phyloP scores from a whole-genome alignment of 2,888 invertebrate species.

The Chrysolina americana region DNA sequence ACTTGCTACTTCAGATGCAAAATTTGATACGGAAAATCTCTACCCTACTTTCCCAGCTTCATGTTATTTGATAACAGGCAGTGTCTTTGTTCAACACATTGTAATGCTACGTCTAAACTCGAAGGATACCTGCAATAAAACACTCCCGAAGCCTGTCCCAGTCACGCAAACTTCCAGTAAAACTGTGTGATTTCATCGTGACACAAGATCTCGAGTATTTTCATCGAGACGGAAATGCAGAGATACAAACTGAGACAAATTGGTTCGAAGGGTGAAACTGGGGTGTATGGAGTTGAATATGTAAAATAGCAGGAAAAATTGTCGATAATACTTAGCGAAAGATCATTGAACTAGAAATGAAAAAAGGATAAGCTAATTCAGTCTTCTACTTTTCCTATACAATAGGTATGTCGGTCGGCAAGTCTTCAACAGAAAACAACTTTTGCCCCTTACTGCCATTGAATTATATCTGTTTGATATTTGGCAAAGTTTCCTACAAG shows the following conservation, averaged over 20 bases:
- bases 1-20: too few species aligned
- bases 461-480: too few species aligned
- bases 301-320: too few species aligned
- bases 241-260: background rate
- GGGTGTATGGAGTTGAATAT: background rate
- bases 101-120: background rate
- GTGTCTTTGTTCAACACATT: background rate
- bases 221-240: background rate
- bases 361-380: too few species aligned
- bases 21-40: background rate
- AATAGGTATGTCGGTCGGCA: too few species aligned
- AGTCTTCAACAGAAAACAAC: too few species aligned
- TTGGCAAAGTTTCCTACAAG: too few species aligned
- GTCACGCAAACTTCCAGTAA: background rate
- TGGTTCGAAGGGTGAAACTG: background rate
- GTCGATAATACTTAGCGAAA: too few species aligned
- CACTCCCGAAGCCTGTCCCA: background rate
- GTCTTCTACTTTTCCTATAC: too few species aligned
- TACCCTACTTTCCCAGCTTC: background rate
- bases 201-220: background rate
- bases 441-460: too few species aligned
- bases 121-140: background rate
- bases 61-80: background rate
- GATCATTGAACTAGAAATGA: too few species aligned
- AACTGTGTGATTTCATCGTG: background rate